Evolutionary conservation across 92 coral and sea anemone genomes (phyloP).

Genomic region (Siderastrea radians): DNA sequence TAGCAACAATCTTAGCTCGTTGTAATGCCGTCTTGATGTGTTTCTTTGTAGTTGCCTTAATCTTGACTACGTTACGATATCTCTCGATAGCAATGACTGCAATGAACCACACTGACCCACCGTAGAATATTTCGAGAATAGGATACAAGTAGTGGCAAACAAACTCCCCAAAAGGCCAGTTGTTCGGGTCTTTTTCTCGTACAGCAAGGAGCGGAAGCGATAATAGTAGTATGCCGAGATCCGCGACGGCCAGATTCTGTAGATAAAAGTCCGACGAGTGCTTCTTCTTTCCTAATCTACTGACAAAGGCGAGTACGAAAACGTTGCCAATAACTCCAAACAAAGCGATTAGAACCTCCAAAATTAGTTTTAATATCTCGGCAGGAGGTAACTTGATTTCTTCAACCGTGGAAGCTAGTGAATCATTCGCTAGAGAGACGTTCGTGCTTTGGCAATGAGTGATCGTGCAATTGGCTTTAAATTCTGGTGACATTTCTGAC

Average conservation of each 20-base stretch:
- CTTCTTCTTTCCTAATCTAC: slow-evolving; percentile 41
- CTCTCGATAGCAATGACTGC: slow-evolving; percentile 61
- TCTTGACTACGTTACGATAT: slow-evolving; percentile 31
- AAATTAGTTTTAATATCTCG: not conserved
- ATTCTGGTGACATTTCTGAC: too few relatives aligned
- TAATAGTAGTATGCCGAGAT: slow-evolving; percentile 50
- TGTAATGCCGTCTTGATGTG: not conserved
- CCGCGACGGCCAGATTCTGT: slow-evolving; percentile 67
- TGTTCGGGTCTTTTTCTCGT: not conserved
- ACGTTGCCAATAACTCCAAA: slow-evolving; percentile 63
- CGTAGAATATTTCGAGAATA: slow-evolving; percentile 34
- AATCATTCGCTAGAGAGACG: too few relatives aligned
- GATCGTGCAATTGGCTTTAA: too few relatives aligned
- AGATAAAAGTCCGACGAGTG: slow-evolving; percentile 38
- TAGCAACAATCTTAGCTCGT: not conserved
- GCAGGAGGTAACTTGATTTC: too few relatives aligned
- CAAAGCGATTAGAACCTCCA: slow-evolving; percentile 35
- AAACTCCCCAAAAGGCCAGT: slow-evolving; percentile 53
- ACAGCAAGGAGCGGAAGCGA: slow-evolving; percentile 16
- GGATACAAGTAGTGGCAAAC: slow-evolving; percentile 51
- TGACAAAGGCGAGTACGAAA: slow-evolving; percentile 25
- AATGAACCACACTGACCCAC: slow-evolving; percentile 67
- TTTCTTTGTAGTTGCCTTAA: not conserved
- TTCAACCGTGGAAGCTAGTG: too few relatives aligned
- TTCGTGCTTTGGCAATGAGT: too few relatives aligned